Base-by-base conservation (phyloP, 1,140 invertebrate genomes). In the Stenopsyche tienmushanensis region DNA sequence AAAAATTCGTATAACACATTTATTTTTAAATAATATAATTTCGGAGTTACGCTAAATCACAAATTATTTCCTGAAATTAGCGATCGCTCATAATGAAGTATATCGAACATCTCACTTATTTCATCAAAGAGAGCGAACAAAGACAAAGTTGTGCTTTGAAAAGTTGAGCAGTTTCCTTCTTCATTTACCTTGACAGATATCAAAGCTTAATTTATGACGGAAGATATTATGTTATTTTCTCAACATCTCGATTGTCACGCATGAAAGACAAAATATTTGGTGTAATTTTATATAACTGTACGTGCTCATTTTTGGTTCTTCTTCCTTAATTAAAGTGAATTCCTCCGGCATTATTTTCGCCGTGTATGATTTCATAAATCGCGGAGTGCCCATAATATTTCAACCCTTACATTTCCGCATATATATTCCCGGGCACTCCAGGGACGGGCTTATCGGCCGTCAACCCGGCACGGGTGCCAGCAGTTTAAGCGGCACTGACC, bases 1-100 rank as follows among this genome's bases (percentile, higher is more conserved):
- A 34, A 57, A 57, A 57, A n/a, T n/a, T n/a, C 42, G 54, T 17
- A 25, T 42, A 13, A 57, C 15, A 34, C 5, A 34, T 34, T 7
- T 34, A 7, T 34, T 34, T 34, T 34, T 34, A 34, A 13, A 34
- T 7, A 34, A 34, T 34, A 7, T 34, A 34, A 34, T 34, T 34
- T 34, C 29, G 5, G 5, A 7, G 5, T 34, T 34, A 34, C 13
- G 29, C 13, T 34, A 13, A 13, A 34, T 7, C 5, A 13, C 29
- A 7, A 5, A 34, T 34, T 34, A 5, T 34, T 13, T 13, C 5
- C 5, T 34, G 5, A 5, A 13, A 34, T 34, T 34, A 34, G 13
- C 5, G 5, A 13, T 34, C 13, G 13, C 29, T 5, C 13, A 13
- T 13, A 7, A 34, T 34, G 5, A 13, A 34, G 5, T 34, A 13